These are phyloP conservation scores for Thereva unica DNA, from an alignment of 2,888 invertebrate genomes.

Conservation along the genomic window DNA sequence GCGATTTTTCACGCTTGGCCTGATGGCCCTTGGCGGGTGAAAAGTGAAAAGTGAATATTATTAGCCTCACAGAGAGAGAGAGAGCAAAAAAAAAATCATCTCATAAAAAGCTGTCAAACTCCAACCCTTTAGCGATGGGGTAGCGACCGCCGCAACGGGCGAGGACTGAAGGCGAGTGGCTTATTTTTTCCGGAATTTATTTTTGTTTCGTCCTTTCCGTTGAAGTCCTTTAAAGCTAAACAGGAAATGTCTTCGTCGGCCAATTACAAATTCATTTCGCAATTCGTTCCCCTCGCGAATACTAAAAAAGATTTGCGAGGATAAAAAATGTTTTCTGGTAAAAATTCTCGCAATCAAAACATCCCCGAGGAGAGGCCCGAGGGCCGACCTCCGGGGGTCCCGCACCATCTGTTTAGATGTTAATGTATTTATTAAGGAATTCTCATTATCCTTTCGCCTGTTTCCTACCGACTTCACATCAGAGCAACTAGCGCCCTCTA, in stretches of 20 bases:
- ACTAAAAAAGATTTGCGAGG: conserved; percentile 27
- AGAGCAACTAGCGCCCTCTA: conserved; percentile 13
- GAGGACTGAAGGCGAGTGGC: background rate
- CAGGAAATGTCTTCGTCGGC: conserved; percentile 34
- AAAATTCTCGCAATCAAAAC: conserved; percentile 25
- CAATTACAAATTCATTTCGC: conserved; percentile 35
- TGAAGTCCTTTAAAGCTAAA: conserved; percentile 29
- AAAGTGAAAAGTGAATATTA: too few species aligned
- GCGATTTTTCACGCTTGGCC: too few species aligned
- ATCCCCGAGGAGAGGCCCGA: conserved; percentile 1
- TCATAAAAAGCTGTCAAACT: too few species aligned
- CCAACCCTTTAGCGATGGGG: too few species aligned
- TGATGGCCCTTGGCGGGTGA: too few species aligned
- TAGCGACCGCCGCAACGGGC: too few species aligned
- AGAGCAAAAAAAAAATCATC: too few species aligned
- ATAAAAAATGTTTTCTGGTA: conserved; percentile 20
- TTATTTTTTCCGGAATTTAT: conserved; percentile 7
- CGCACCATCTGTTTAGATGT: conserved; percentile 36
- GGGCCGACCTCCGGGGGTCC: background rate
- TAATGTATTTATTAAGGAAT: conserved; percentile 39
- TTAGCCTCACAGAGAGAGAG: too few species aligned
- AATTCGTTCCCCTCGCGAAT: conserved; percentile 16
- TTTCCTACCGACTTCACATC: conserved; percentile 8
- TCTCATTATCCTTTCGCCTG: conserved; percentile 37
- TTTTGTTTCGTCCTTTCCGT: conserved; percentile 6